Evolutionary conservation across 1,140 invertebrate species (phyloP), one percentile per base, ranked within the genome.

Genomic region (Wasmannia auropunctata): DNA sequence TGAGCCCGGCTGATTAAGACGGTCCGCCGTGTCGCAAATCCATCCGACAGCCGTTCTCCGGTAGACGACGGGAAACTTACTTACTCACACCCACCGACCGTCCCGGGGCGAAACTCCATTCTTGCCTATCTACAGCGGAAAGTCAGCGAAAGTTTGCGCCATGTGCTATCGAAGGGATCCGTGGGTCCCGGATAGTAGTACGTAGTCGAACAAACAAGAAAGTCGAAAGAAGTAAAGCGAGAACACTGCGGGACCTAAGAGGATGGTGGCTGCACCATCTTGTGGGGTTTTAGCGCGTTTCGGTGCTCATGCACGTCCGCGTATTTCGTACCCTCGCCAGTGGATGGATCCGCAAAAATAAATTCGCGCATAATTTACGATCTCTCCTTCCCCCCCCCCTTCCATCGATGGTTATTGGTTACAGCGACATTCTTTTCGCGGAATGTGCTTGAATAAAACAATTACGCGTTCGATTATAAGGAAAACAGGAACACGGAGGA

Each of bases 101-200:
- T 31, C 31, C 31, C 25, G 22, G 31, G 14, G 49, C 31, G 51
- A 34, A 86, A 40, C 86, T 60, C 54, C 7, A 70, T 79, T 86
- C 83, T 56, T 54, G 49, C 65, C 56, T 86, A 86, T 79, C 83
- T 46, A 43, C 51, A 51, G 58, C 40, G 85, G 69, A 85, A 90
- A 90, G 79, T 90, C 80, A 14, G 54, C 34, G 62, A 74, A 90
- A 86, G 79, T 90, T 89, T 56, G 87, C 80, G 79, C 69, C 87
- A 89, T 70, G 75, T 87, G 89, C 65, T 54, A 58, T 62, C 72
- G 75, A 87, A 86, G 72, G 28, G 40, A 63, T 43, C 31, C 40
- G 37, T 43, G 40, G 56, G 31, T 46, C 79, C n/a, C 72, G 34
- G 60, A 70, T 51, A 14, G 43, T 19, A n/a, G 14, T 65, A 67